Evolutionary conservation across 1,140 invertebrate species (phyloP), one percentile per base, ranked within the genome.

Genomic region (Drosophila kepulauana): DNA sequence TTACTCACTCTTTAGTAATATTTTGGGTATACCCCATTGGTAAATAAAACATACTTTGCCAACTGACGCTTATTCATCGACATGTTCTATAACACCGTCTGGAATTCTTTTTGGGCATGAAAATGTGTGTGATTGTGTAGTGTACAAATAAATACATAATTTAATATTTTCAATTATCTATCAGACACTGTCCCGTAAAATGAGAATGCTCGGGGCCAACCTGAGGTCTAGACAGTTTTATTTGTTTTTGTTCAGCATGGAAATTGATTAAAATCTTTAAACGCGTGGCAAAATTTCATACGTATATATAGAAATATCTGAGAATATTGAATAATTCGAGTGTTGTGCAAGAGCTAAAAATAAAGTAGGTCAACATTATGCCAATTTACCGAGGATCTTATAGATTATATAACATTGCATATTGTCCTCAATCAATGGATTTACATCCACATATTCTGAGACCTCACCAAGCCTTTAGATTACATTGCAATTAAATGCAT

Each of bases 181-280:
- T 69, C 16, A 38, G 48, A 74, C 71, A 74, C 57, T 33, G 25
- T 41, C 65, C 49, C 57, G 49, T 38, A 68, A 68, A 56, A 52
- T 61, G 65, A 61, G 30, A 45, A 28, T 52, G 67, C 46, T 61
- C n/a, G 46, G n/a, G 71, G 71, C 15, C 48, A 54, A 33, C 51
- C 58, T 70, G 41, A 28, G 57, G 71, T 70, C 75, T 75, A 78
- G 75, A 78, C 72, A 45, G 49, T 48, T 70, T 73, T 64, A 70
- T 58, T 65, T 61, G 10, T 63, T 74, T 67, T 13, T 38, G 8
- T 25, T 49, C 48, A 61, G 45, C 25, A 49, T 48, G 16, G 4
- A 58, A 65, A 33, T 65, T 74, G 52, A 75, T 75, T 58, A 63
- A 75, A 63, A 75, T 70, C 72, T 41, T 7, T 62, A 38, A 16